phyloP scores from a whole-genome alignment of 2,888 invertebrate species.

The Alcis repandata region DNA sequence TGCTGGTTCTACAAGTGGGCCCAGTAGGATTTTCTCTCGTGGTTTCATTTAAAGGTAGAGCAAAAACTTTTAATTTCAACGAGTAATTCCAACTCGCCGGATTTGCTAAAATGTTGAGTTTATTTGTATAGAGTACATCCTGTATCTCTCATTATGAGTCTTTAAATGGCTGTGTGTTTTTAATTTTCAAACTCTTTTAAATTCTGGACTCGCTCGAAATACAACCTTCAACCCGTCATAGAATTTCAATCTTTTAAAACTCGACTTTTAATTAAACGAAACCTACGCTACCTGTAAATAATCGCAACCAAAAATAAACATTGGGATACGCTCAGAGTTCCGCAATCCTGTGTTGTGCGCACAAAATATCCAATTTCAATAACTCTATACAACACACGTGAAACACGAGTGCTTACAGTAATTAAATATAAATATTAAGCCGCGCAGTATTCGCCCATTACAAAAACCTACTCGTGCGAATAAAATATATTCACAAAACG shows the following conservation, averaged over 20 bases:
- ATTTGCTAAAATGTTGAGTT: too few species aligned
- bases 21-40: too few species aligned
- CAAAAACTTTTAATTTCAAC: too few species aligned
- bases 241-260: background rate
- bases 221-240: background rate
- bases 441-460: constrained; percentile 1
- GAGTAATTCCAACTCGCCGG: too few species aligned
- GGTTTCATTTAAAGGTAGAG: too few species aligned
- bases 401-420: background rate
- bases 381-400: too few species aligned
- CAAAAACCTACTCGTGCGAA: constrained; percentile 11
- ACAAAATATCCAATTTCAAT: constrained; percentile 3
- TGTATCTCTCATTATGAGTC: too few species aligned
- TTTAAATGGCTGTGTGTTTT: too few species aligned
- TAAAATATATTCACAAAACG: background rate
- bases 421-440: constrained; percentile 18
- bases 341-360: constrained; percentile 4
- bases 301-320: constrained; percentile 2
- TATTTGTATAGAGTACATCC: too few species aligned
- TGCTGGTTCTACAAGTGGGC: too few species aligned
- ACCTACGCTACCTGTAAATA: constrained; percentile 10
- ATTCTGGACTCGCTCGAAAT: too few species aligned
- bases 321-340: background rate
- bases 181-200: too few species aligned
- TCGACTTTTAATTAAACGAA: constrained; percentile 11